Evolutionary conservation across 1,140 invertebrate species (phyloP), one percentile per base, ranked within the genome.

Genomic region (Pachypsylla venusta): DNA sequence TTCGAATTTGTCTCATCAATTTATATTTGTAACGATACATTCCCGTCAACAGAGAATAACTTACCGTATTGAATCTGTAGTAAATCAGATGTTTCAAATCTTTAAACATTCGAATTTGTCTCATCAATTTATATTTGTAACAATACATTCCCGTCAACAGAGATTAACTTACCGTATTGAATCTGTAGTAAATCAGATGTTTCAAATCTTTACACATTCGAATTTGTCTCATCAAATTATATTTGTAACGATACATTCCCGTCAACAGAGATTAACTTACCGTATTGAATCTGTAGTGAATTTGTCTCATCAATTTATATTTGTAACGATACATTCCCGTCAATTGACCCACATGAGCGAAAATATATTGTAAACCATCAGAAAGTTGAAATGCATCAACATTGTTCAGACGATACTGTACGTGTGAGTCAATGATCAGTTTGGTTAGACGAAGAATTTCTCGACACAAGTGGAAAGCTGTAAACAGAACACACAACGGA

Each of bases 11-110:
- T 69, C 93, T 82, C 96, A 99, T 99, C 14, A 99, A 76, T 72
- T 99, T 99, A 75, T 99, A 99, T 69, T 98, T 99, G 77, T 98
- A 99, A 48, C 97, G 79, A 74, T 99, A 99, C 97, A 99, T 99
- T 71, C 97, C 97, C 2, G 97, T 99, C n/a, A n/a, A 55, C 57
- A 58, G 58, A 60, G 59, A 59, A 60, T 14, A 54, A 71, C 78
- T 80, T 73, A 92, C 92, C 35, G 97, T 99, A 70, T 99, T 99
- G 73, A 99, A 99, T 61, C 97, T 81, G 75, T 99, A 99, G 72
- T 99, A 99, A 60, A 99, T 96, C 55, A 99, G 76, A 80, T 99
- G 97, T 69, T 99, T 99, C 62, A 99, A 77, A 76, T 99, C 97
- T 73, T 99, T 99, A 77, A 96, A 99, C 96, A 99, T 99, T 55